Percentiles rank a stretch among this genome's conserved stretches.
Evolutionary conservation across 2,888 invertebrate species (phyloP).

Genomic region (Elegia similella): DNA sequence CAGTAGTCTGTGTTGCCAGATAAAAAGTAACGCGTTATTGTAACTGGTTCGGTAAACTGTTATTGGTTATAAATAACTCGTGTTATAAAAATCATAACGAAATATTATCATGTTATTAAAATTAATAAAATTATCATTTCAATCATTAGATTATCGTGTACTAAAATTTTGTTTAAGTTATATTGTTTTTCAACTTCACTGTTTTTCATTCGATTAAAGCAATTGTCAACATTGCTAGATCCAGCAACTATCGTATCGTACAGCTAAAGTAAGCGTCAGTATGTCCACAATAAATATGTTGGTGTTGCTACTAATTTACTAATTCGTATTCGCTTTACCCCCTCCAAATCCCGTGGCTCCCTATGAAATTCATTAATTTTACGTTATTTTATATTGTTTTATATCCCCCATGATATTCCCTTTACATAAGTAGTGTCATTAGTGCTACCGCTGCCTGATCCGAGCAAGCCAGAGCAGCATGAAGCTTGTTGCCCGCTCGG

Average conservation of each 20-base stretch:
- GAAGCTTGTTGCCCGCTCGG: constrained; percentile 94
- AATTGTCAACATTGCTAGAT: constrained; percentile 29
- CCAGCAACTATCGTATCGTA: constrained; percentile 34
- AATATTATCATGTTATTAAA: too few species aligned
- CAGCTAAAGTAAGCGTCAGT: constrained; percentile 57
- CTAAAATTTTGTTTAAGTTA: neutral
- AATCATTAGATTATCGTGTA: neutral
- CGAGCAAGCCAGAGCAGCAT: constrained; percentile 93
- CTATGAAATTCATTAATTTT: constrained; percentile 48
- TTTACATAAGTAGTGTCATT: constrained; percentile 83
- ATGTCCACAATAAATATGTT: constrained; percentile 52
- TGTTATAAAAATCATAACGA: too few species aligned
- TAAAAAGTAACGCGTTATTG: constrained; percentile 27
- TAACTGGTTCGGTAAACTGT: neutral
- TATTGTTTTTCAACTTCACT: neutral
- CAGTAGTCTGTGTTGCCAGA: constrained; percentile 53
- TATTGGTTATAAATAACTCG: neutral
- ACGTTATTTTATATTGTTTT: constrained; percentile 62
- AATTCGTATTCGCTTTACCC: constrained; percentile 79
- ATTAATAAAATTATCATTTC: neutral
- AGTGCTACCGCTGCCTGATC: constrained; percentile 92
- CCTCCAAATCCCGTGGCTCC: constrained; percentile 57
- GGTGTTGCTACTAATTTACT: constrained; percentile 79
- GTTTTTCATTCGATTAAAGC: neutral
- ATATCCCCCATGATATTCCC: constrained; percentile 62